Evolutionary conservation across 2,113 vertebrate species (phyloP).

Genomic region (Lagenorhynchus albirostris): DNA sequence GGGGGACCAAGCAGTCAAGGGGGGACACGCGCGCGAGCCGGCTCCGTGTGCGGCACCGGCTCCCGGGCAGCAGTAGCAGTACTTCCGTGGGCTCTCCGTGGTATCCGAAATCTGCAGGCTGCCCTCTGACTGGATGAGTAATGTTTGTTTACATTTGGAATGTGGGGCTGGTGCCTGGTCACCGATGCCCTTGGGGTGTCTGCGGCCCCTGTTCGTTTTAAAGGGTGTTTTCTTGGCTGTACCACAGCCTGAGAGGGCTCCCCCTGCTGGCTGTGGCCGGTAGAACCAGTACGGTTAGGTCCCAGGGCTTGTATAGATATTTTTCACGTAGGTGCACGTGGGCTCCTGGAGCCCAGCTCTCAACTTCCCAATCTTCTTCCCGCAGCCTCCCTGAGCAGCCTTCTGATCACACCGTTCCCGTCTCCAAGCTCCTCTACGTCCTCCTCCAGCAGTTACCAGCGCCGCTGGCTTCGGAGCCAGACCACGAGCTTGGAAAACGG

Average conservation of each 20-base stretch:
- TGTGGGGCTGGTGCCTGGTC: background rate
- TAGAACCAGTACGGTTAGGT: background rate
- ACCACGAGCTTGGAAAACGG: slow-evolving; percentile 91
- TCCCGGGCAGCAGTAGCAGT: background rate
- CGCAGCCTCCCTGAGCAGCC: slow-evolving; percentile 90
- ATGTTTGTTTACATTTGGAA: background rate
- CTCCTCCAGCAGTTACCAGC: slow-evolving; percentile 90
- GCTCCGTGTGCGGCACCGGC: background rate
- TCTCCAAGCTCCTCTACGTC: slow-evolving; percentile 88
- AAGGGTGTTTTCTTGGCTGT: background rate
- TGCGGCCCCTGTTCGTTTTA: background rate
- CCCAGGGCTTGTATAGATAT: background rate
- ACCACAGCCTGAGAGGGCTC: background rate
- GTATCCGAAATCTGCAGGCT: background rate
- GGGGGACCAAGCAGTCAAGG: background rate
- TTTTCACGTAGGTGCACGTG: background rate
- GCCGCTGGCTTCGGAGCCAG: slow-evolving; percentile 91
- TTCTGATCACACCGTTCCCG: slow-evolving; percentile 89
- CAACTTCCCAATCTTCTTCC: background rate
- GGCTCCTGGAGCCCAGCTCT: background rate
- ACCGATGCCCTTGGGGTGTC: background rate
- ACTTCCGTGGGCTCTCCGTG: background rate
- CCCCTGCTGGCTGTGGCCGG: slow-evolving; percentile 48
- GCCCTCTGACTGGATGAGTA: background rate
- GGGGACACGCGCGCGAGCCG: background rate